A percentile compares a stretch with the other conserved stretches of the same genome.
phyloP scores from a whole-genome alignment of 2,797 vertebrate genomes.

The Chiroxiphia lanceolata region DNA sequence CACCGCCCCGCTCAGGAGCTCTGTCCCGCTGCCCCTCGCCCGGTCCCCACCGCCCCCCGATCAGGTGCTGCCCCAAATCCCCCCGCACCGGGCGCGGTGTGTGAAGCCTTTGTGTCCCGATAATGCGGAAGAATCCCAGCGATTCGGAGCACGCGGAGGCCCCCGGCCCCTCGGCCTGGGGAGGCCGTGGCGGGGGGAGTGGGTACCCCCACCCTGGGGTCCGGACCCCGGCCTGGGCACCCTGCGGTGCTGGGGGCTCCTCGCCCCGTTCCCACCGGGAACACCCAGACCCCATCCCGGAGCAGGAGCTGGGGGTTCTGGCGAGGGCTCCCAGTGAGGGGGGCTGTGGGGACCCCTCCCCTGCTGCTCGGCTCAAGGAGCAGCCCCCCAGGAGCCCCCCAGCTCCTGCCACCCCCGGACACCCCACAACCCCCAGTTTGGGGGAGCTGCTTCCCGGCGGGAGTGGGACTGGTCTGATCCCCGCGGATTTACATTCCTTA shows the following conservation, averaged over 20 bases:
- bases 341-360: not conserved
- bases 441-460: not conserved
- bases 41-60: fast-evolving
- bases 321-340: fast-evolving
- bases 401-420: not conserved
- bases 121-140: constrained; percentile 11
- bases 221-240: fast-evolving
- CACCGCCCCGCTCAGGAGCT: not conserved
- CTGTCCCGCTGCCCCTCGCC: not conserved
- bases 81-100: not conserved
- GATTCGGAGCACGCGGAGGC: constrained; percentile 4
- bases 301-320: not conserved
- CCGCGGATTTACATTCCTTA: not conserved
- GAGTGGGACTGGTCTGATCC: not conserved
- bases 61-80: not conserved
- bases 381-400: not conserved
- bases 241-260: not conserved
- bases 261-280: not conserved
- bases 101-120: not conserved
- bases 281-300: not conserved
- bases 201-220: not conserved
- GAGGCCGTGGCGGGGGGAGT: not conserved
- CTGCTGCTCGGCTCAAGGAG: not conserved
- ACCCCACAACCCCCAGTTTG: not conserved
- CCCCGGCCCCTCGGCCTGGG: not conserved